A percentile compares a stretch with the other conserved stretches of the same genome.
Conservation (phyloP, 2,797 vertebrate species). For the Siniperca scherzeri region DNA sequence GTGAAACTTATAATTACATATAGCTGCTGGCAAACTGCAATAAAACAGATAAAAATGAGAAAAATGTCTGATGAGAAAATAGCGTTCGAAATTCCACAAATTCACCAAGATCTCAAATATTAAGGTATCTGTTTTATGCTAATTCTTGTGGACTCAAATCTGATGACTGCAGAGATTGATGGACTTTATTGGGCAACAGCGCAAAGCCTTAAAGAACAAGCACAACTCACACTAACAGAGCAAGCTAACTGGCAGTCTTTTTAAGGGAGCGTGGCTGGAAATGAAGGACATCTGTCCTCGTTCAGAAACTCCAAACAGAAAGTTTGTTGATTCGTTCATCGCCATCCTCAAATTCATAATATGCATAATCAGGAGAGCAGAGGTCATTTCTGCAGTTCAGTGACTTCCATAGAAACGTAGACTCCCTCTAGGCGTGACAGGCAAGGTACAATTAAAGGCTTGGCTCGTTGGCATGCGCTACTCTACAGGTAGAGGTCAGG, state of each 20-base stretch:
- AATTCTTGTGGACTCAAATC: background rate
- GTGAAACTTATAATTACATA: background rate
- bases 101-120: no score
- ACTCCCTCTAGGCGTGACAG: constrained; percentile 5
- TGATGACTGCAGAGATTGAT: background rate
- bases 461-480: constrained; percentile 38
- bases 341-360: no score
- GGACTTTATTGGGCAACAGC: background rate
- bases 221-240: no score
- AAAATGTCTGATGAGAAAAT: background rate
- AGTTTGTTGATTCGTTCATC: background rate
- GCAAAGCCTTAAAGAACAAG: background rate
- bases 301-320: constrained; percentile 22
- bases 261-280: no score
- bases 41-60: background rate
- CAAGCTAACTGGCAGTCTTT: no score
- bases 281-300: no score
- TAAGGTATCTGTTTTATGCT: background rate
- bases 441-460: constrained; percentile 29
- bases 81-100: no score
- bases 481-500: constrained; percentile 27
- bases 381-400: background rate
- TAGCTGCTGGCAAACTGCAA: background rate
- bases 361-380: constrained; percentile 37
- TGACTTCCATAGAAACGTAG: background rate